phyloP scores from a whole-genome alignment of 2,888 invertebrate genomes.

The Nematopogon swammerdamellus region DNA sequence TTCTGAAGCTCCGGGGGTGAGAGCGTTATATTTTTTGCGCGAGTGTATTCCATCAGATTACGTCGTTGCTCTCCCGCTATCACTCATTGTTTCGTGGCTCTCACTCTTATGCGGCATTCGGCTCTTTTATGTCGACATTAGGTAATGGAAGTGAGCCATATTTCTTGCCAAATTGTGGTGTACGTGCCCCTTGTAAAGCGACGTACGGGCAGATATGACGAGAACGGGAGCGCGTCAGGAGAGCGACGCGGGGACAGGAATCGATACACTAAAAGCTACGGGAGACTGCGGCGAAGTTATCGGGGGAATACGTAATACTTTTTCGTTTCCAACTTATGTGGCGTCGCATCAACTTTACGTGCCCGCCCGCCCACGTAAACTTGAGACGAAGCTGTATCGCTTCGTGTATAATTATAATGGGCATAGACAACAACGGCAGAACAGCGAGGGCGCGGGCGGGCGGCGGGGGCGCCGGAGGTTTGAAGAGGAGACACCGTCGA shows the following conservation, averaged over 20 bases:
- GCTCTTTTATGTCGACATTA: slow-evolving; percentile 37
- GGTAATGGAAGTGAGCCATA: slow-evolving; percentile 36
- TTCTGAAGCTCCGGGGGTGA: slow-evolving; percentile 17
- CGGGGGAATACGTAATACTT: not conserved
- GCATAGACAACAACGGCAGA: no score
- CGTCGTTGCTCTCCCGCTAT: slow-evolving; percentile 34
- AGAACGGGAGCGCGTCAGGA: slow-evolving; percentile 16
- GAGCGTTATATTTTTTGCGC: slow-evolving; percentile 21
- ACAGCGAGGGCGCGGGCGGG: no score
- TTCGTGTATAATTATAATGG: no score
- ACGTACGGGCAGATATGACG: slow-evolving; percentile 21
- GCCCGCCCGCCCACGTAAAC: not conserved
- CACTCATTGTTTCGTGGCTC: slow-evolving; percentile 44
- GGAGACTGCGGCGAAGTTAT: not conserved
- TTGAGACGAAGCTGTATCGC: no score
- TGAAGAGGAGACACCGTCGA: no score
- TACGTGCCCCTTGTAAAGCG: slow-evolving; percentile 6
- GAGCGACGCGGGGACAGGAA: slow-evolving; percentile 18
- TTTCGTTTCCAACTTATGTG: not conserved
- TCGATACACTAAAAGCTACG: slow-evolving; percentile 10
- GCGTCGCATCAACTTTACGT: not conserved
- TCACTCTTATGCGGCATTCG: slow-evolving; percentile 16
- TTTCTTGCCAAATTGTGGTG: slow-evolving; percentile 4
- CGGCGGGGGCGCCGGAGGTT: no score
- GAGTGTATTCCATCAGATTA: slow-evolving; percentile 35